Conservation (phyloP, 2,797 vertebrate species). For the Takifugu rubripes region DNA sequence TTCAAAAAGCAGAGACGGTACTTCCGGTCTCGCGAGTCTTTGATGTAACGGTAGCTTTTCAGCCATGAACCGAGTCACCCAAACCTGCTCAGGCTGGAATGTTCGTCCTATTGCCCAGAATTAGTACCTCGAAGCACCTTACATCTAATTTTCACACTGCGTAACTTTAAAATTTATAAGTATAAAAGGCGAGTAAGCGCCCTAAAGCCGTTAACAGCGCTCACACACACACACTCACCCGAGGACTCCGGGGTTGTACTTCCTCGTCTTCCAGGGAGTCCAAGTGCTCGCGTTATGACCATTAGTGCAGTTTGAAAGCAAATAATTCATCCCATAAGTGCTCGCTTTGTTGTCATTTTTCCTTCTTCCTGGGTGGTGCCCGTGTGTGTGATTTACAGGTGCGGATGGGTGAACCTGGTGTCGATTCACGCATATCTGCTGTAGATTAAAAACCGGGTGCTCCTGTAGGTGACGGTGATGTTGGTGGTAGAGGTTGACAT, state of each 20-base stretch:
- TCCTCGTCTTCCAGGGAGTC: conserved; percentile 93
- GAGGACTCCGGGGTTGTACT: conserved; percentile 87
- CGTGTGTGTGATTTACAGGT: conserved; percentile 63
- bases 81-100: not conserved
- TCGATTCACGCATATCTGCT: conserved; percentile 68
- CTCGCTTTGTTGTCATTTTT: conserved; percentile 97
- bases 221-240: conserved; percentile 80
- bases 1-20: conserved; percentile 12
- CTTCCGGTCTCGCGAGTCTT: conserved; percentile 37
- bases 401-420: conserved; percentile 65
- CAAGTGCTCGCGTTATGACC: conserved; percentile 79
- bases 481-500: conserved; percentile 66
- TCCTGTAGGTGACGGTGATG: conserved; percentile 66
- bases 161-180: too few species aligned
- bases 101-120: not conserved
- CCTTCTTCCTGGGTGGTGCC: conserved; percentile 88
- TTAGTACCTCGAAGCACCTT: not conserved
- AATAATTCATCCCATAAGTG: conserved; percentile 94
- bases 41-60: conserved; percentile 19
- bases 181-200: not conserved
- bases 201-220: not conserved
- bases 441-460: conserved; percentile 58
- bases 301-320: conserved; percentile 85
- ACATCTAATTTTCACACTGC: too few species aligned
- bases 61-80: conserved; percentile 1